Conservation (phyloP, 2,797 vertebrate species). For the Clarias pachynema region DNA sequence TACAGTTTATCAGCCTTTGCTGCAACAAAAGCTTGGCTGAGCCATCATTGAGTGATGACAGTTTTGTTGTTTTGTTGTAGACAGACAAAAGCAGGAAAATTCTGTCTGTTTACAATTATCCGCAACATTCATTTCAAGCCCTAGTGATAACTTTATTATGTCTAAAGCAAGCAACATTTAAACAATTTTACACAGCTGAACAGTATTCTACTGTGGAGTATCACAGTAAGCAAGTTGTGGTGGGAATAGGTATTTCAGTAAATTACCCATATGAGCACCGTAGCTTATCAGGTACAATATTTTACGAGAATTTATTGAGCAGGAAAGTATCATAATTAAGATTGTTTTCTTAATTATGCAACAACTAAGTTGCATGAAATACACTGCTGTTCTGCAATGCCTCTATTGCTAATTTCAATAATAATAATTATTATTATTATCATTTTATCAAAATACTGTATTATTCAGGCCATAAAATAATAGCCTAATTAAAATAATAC, state of each 20-base stretch:
- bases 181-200: background rate
- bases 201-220: background rate
- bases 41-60: background rate
- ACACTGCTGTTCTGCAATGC: slow-evolving; percentile 4
- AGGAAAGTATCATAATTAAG: background rate
- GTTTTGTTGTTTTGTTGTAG: background rate
- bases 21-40: background rate
- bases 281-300: background rate
- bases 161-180: background rate
- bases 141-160: background rate
- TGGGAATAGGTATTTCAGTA: background rate
- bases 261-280: slow-evolving; percentile 7
- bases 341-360: background rate
- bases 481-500: background rate
- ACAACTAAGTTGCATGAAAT: slow-evolving; percentile 5
- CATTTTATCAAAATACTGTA: background rate
- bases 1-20: background rate
- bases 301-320: background rate
- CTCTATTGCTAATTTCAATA: slow-evolving; percentile 3
- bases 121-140: background rate
- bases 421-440: background rate
- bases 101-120: background rate
- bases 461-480: background rate
- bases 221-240: background rate
- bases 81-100: background rate